These are phyloP conservation scores for Danio rerio DNA, from an alignment of 2,113 vertebrate genomes.

Conservation along the genomic window GRCz12tu NC_133195.1:44080501-44081000, in stretches of 20 bases:
- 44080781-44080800: neutral
- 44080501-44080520: no score
- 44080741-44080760: neutral
- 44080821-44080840: constrained; percentile 4
- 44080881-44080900: constrained; percentile 11
- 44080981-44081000: constrained; percentile 11
- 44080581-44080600: no score
- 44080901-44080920: neutral
- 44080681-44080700: neutral
- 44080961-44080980: constrained; percentile 3
- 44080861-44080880: constrained; percentile 30
- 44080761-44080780: constrained; percentile 21
- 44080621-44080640: no score
- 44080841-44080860: neutral
- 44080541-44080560: no score
- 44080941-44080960: constrained; percentile 31
- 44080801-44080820: constrained; percentile 14
- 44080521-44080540: no score
- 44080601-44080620: no score
- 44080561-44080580: no score
- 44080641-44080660: no score
- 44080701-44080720: neutral
- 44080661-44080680: neutral
- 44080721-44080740: neutral
- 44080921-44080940: constrained; percentile 29